Conservation (phyloP, 2,113 vertebrate species). For the Tragelaphus strepsiceros region DNA sequence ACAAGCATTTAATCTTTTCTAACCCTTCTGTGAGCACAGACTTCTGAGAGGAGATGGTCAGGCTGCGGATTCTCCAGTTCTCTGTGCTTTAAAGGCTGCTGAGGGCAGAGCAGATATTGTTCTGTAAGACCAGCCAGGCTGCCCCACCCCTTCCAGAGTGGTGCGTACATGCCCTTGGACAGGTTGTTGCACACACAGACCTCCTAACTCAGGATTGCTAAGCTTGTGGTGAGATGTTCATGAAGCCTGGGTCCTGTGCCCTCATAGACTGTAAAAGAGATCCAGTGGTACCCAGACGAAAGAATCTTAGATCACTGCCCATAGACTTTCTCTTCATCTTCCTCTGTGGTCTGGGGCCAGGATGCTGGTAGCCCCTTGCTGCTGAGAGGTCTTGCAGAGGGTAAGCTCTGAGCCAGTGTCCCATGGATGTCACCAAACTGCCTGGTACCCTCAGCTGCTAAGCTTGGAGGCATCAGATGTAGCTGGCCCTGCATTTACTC, state of each 20-base stretch:
- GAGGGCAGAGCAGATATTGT: background rate
- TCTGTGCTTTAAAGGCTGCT: background rate
- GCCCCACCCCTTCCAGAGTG: background rate
- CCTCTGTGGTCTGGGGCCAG: background rate
- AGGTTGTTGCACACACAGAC: background rate
- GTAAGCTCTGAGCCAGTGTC: background rate
- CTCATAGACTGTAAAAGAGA: background rate
- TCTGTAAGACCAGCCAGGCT: background rate
- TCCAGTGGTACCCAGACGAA: accelerated
- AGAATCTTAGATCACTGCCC: background rate
- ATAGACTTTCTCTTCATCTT: background rate
- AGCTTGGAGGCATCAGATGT: background rate
- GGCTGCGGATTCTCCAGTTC: background rate
- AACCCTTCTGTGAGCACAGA: background rate
- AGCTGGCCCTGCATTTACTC: background rate
- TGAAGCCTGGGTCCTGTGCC: background rate
- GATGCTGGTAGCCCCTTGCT: no score
- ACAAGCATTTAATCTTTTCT: background rate
- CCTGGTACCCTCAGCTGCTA: background rate
- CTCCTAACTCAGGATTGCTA: background rate
- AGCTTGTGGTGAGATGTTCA: background rate
- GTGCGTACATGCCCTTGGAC: background rate
- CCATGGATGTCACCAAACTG: background rate
- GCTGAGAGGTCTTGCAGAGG: background rate
- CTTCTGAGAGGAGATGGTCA: background rate